These are phyloP conservation scores for Argynnis bischoffii DNA, from an alignment of 2,888 invertebrate genomes.

Conservation along the genomic window DNA sequence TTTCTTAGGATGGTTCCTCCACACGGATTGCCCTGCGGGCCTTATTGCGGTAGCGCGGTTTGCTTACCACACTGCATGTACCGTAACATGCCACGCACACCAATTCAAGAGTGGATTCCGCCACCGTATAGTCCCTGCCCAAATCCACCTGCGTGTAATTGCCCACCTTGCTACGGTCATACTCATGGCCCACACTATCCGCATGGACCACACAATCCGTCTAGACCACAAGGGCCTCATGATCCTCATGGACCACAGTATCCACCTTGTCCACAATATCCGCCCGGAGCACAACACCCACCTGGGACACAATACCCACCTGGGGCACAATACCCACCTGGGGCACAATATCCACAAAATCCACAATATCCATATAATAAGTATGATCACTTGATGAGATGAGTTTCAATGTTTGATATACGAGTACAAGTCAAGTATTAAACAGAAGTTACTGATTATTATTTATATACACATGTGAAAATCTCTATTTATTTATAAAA, in stretches of 20 bases:
- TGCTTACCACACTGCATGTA: conserved; percentile 36
- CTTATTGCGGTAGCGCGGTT: conserved; percentile 31
- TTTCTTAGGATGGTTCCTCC: conserved; percentile 15
- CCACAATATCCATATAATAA: conserved; percentile 1
- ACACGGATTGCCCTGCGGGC: conserved; percentile 34
- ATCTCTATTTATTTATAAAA: too few relatives aligned
- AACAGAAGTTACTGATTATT: too few relatives aligned
- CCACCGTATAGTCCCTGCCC: conserved; percentile 33
- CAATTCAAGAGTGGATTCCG: conserved; percentile 33
- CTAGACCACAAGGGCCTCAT: background rate
- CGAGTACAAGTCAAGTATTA: background rate
- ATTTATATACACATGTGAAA: too few relatives aligned
- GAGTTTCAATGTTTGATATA: background rate
- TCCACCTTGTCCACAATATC: background rate
- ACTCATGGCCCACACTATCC: background rate
- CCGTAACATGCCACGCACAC: conserved; percentile 24
- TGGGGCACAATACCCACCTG: background rate
- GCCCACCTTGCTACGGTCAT: too few relatives aligned
- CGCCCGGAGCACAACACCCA: background rate
- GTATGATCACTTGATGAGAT: conserved; percentile 6
- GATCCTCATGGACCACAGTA: background rate
- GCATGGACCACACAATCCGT: conserved; percentile 15
- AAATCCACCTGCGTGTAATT: background rate
- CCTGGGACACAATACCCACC: background rate
- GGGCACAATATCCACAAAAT: background rate